Conservation (phyloP, 2,888 invertebrate species). For the Dorcus parallelipipedus region DNA sequence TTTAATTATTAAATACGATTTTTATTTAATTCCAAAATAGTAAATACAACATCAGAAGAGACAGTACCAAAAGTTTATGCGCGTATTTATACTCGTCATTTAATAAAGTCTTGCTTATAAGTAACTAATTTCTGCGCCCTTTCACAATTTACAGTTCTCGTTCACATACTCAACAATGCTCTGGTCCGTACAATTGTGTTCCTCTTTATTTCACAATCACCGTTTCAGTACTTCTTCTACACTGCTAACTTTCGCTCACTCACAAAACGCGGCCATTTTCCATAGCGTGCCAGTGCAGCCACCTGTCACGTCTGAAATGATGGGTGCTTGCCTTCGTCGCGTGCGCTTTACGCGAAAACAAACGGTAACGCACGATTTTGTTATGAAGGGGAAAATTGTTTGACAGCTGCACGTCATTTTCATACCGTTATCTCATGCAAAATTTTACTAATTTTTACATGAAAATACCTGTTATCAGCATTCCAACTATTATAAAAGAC, state of each 20-base stretch:
- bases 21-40: not conserved
- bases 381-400: not conserved
- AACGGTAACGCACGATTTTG: slow-evolving; percentile 17
- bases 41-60: not conserved
- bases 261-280: slow-evolving; percentile 45
- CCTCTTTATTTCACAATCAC: slow-evolving; percentile 11
- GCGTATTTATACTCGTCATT: not conserved
- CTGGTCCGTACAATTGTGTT: slow-evolving; percentile 5
- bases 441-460: too few species aligned
- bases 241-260: slow-evolving; percentile 38
- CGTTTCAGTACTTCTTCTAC: slow-evolving; percentile 22
- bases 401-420: too few species aligned
- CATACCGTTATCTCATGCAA: too few species aligned
- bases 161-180: slow-evolving; percentile 10
- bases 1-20: not conserved
- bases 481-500: too few species aligned
- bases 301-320: slow-evolving; percentile 46
- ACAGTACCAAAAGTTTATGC: not conserved
- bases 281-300: slow-evolving; percentile 48
- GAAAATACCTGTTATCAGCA: too few species aligned
- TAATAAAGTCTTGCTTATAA: not conserved
- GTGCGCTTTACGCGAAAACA: slow-evolving; percentile 34
- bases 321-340: slow-evolving; percentile 33
- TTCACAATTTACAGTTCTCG: not conserved
- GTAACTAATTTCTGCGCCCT: not conserved